phyloP scores from a whole-genome alignment of 1,140 invertebrate genomes.

The Trichogramma pretiosum region DNA sequence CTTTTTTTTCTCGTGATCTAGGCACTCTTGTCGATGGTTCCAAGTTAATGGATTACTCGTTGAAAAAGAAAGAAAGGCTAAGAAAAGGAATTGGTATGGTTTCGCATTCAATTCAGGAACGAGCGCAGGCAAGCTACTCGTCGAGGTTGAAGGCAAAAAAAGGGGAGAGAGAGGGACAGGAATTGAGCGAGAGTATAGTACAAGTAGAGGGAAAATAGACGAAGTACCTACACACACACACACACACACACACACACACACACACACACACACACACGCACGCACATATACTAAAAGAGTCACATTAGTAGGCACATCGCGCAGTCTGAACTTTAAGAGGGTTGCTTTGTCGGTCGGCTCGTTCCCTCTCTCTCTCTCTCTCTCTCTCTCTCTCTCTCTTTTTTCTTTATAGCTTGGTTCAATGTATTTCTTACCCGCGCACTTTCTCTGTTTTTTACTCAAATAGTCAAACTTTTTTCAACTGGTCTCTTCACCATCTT shows the following conservation, averaged over 20 bases:
- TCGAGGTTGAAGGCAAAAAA: conserved; percentile 17
- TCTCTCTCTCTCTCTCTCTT: conserved; percentile 6
- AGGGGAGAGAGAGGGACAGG: not conserved
- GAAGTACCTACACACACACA: too few species aligned
- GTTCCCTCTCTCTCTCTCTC: conserved; percentile 8
- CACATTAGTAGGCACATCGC: conserved; percentile 37
- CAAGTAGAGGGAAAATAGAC: not conserved
- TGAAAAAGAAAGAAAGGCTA: conserved; percentile 10
- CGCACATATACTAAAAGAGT: not conserved
- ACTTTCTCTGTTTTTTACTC: conserved; percentile 17
- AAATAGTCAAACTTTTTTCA: too few species aligned
- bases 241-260: too few species aligned
- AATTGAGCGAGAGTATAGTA: not conserved
- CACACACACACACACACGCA: not conserved
- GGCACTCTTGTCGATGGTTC: conserved; percentile 12
- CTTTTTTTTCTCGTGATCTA: conserved; percentile 5
- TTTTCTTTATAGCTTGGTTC: conserved; percentile 21
- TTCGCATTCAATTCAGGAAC: conserved; percentile 21
- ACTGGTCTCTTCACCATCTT: too few species aligned
- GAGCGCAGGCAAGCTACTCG: too few species aligned
- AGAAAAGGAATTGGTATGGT: conserved; percentile 5
- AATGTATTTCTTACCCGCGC: conserved; percentile 24
- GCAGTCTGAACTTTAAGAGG: conserved; percentile 42
- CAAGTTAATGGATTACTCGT: conserved; percentile 20
- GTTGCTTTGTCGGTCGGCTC: conserved; percentile 38